phyloP scores from a whole-genome alignment of 1,140 invertebrate species.

The Drosophila kohkoa region DNA sequence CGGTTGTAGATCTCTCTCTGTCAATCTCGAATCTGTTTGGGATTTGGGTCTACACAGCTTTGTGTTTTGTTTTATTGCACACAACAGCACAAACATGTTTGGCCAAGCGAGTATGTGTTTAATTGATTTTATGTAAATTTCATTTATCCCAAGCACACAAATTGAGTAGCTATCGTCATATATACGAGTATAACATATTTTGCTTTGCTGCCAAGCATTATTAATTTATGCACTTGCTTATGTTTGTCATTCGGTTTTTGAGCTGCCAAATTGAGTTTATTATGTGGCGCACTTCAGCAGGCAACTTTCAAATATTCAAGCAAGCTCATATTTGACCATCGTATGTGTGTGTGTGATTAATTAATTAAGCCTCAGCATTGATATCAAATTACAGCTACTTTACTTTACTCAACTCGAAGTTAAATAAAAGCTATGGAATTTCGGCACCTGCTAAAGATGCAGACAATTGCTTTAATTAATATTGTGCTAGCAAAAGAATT shows the following conservation, averaged over 20 bases:
- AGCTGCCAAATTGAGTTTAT: constrained; percentile 44
- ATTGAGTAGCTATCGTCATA: constrained; percentile 20
- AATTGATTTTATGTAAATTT: constrained; percentile 82
- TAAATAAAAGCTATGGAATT: neutral
- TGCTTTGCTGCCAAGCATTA: constrained; percentile 48
- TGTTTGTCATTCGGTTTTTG: constrained; percentile 56
- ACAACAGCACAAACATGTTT: constrained; percentile 4
- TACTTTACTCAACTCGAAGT: neutral
- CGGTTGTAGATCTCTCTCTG: neutral
- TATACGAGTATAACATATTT: constrained; percentile 4
- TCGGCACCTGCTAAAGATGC: neutral
- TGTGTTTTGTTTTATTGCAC: constrained; percentile 23
- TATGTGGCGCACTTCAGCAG: constrained; percentile 4
- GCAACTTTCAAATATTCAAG: neutral
- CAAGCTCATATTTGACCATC: constrained; percentile 41
- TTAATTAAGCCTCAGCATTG: constrained; percentile 29
- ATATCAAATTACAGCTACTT: neutral
- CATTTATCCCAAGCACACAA: constrained; percentile 44
- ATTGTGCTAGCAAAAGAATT: too few species aligned
- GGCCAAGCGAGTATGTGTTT: constrained; percentile 47
- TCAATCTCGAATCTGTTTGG: constrained; percentile 4
- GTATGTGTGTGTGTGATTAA: constrained; percentile 54
- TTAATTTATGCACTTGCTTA: constrained; percentile 74
- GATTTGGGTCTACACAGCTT: constrained; percentile 12
- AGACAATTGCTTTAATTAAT: neutral